Percentiles rank a stretch among this genome's conserved stretches.
Evolutionary conservation across 2,797 vertebrate genomes (phyloP).

Genomic region (Adrianichthys oophorus): DNA sequence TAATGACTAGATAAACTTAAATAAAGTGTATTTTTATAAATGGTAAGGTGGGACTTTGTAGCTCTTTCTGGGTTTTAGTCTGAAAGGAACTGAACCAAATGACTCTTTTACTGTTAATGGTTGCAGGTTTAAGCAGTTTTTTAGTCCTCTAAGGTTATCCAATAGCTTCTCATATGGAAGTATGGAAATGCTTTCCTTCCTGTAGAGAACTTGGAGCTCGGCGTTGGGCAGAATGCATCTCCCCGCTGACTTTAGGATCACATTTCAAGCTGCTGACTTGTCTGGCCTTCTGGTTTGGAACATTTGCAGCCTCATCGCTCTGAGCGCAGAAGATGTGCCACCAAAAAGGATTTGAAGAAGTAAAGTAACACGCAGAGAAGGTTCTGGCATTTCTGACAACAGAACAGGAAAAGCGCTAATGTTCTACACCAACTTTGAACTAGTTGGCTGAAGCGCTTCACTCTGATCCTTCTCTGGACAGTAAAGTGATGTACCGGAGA

Average conservation of each 20-base stretch:
- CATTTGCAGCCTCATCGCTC: slow-evolving; percentile 28
- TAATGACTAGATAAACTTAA: no score
- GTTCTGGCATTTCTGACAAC: slow-evolving; percentile 19
- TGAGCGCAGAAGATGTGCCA: slow-evolving; percentile 28
- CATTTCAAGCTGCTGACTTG: slow-evolving; percentile 43
- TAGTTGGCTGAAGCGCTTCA: slow-evolving; percentile 36
- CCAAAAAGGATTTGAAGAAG: slow-evolving; percentile 3
- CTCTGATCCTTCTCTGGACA: slow-evolving; percentile 38
- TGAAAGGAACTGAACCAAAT: no score
- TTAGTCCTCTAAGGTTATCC: slow-evolving; percentile 38
- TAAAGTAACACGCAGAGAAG: no score
- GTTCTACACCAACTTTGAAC: slow-evolving; percentile 2
- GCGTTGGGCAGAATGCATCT: slow-evolving; percentile 34
- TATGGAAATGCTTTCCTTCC: slow-evolving; percentile 60
- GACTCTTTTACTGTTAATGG: no score
- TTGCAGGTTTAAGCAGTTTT: slow-evolving; percentile 38
- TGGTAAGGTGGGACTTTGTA: no score
- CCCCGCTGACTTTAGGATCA: slow-evolving; percentile 39
- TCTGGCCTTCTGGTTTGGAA: neutral
- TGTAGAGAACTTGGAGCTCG: slow-evolving; percentile 44
- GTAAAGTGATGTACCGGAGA: slow-evolving; percentile 46
- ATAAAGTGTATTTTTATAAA: no score
- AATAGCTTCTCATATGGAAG: slow-evolving; percentile 36
- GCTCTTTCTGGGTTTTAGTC: no score
- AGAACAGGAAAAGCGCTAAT: slow-evolving; percentile 5